These are phyloP conservation scores for Aromia moschata DNA, from an alignment of 2,888 invertebrate species.

Conservation along the genomic window DNA sequence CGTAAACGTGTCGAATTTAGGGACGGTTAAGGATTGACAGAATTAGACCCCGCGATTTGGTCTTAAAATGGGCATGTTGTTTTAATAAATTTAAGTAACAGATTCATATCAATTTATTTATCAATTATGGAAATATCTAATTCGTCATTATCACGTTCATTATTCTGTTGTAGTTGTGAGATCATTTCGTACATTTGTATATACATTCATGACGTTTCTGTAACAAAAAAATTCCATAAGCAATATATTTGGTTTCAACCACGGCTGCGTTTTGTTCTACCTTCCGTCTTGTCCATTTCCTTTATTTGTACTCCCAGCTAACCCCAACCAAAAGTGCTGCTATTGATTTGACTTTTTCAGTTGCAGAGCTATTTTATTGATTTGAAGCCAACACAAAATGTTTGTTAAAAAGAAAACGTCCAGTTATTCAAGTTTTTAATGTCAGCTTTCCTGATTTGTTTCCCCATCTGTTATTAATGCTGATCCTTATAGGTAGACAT, in stretches of 20 bases:
- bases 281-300: no score
- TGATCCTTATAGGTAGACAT: no score
- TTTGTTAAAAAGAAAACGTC: no score
- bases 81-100: conserved; percentile 57
- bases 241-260: conserved; percentile 51
- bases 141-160: conserved; percentile 51
- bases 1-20: no score
- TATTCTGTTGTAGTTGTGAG: conserved; percentile 45
- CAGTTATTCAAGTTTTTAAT: no score
- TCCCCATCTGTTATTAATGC: no score
- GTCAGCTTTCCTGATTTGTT: no score
- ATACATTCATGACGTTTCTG: conserved; percentile 50
- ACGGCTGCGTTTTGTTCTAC: conserved; percentile 22
- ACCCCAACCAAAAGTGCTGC: no score
- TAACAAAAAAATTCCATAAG: conserved; percentile 53
- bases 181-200: conserved; percentile 50
- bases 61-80: conserved; percentile 36
- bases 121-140: conserved; percentile 56
- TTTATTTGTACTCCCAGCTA: no score
- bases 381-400: no score
- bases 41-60: conserved; percentile 1
- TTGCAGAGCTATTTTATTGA: no score
- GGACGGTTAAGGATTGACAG: conserved; percentile 4
- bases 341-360: no score
- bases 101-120: conserved; percentile 63